These are phyloP conservation scores for Cheiracanthium punctorium DNA, from an alignment of 2,888 invertebrate genomes.

Conservation along the genomic window DNA sequence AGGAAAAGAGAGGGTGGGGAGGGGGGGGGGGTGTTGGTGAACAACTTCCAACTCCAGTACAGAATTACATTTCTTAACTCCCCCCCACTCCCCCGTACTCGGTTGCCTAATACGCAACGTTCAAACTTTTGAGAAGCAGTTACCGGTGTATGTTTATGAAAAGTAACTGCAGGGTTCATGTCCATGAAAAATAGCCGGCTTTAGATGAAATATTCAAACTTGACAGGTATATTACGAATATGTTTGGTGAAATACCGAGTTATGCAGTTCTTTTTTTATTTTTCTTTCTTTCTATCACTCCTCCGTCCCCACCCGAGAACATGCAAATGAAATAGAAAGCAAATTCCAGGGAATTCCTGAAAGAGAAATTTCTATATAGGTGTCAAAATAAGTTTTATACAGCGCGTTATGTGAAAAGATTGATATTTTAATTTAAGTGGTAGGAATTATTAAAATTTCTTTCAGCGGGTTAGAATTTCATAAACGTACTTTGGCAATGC, in stretches of 20 bases:
- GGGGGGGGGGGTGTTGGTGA: too few relatives aligned
- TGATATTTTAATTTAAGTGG: slow-evolving; percentile 56
- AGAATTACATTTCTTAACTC: too few relatives aligned
- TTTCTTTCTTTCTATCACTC: background rate
- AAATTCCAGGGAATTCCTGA: background rate
- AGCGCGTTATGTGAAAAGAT: slow-evolving; percentile 26
- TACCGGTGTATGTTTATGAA: slow-evolving; percentile 4
- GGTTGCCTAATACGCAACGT: background rate
- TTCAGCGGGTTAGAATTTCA: background rate
- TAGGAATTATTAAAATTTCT: slow-evolving; percentile 51
- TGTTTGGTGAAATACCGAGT: slow-evolving; percentile 6
- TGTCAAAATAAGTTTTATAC: slow-evolving; percentile 46
- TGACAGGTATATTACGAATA: slow-evolving; percentile 64
- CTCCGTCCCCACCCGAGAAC: slow-evolving; percentile 26
- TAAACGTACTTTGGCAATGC: background rate
- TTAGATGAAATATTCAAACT: slow-evolving; percentile 68
- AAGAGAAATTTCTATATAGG: slow-evolving; percentile 33
- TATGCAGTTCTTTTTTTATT: slow-evolving; percentile 29
- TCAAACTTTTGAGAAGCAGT: background rate
- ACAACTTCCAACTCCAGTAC: too few relatives aligned
- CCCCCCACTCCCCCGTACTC: too few relatives aligned
- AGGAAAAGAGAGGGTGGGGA: too few relatives aligned
- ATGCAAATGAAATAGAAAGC: slow-evolving; percentile 65
- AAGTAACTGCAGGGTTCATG: slow-evolving; percentile 3
- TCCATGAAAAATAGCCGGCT: slow-evolving; percentile 51